phyloP scores from a whole-genome alignment of 2,797 vertebrate genomes.

The Myotis pilosus region DNA sequence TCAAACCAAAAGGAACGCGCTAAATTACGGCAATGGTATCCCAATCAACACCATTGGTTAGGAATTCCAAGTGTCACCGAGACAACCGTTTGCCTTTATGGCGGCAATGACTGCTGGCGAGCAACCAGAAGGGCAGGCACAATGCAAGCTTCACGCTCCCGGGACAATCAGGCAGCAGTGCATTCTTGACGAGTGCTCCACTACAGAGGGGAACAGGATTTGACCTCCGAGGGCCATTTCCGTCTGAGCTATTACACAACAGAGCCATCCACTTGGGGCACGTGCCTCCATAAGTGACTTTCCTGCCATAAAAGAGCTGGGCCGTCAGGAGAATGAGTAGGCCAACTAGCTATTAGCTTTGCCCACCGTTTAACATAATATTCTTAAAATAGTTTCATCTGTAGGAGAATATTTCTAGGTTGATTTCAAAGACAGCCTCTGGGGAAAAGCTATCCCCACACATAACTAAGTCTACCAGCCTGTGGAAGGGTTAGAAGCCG shows the following conservation, averaged over 20 bases:
- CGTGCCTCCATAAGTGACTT: background rate
- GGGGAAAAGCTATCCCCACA: background rate
- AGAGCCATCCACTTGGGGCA: background rate
- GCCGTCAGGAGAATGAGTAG: background rate
- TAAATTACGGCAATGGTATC: background rate
- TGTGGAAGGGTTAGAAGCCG: background rate
- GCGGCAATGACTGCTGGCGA: background rate
- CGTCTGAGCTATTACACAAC: background rate
- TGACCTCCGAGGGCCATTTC: background rate
- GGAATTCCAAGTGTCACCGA: background rate
- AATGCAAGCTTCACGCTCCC: background rate
- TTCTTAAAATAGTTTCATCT: background rate
- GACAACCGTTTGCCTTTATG: background rate
- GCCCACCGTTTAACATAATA: background rate
- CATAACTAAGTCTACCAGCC: background rate
- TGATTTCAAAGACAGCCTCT: constrained; percentile 26
- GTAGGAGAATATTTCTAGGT: background rate
- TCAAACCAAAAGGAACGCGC: background rate
- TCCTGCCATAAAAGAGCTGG: background rate
- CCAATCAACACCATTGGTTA: background rate
- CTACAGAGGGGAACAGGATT: background rate
- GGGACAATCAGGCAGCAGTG: background rate
- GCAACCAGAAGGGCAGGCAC: background rate
- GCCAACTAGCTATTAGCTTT: background rate
- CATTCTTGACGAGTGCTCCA: background rate